Evolutionary conservation across 2,888 invertebrate genomes (phyloP).

Genomic region (Boloria selene): DNA sequence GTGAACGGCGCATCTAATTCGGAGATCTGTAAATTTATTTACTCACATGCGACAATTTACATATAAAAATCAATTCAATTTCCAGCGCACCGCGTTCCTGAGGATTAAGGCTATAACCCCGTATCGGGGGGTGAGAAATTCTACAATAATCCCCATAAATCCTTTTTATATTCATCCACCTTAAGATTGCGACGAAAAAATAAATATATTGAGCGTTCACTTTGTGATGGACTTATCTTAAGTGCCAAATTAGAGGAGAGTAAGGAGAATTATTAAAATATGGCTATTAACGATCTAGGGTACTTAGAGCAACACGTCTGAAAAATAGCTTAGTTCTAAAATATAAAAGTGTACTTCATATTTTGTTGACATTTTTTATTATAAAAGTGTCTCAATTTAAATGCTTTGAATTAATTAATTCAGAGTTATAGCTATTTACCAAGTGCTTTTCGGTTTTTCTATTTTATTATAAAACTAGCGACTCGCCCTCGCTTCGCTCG

Average conservation of each 20-base stretch:
- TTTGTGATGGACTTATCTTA: not conserved
- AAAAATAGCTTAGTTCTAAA: no score
- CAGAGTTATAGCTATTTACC: no score
- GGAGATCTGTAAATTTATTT: slow-evolving; percentile 74
- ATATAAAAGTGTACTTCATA: no score
- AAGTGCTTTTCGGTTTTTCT: no score
- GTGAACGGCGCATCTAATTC: slow-evolving; percentile 65
- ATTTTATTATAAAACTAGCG: no score
- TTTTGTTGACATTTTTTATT: no score
- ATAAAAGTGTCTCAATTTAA: no score
- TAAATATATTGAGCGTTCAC: slow-evolving; percentile 48
- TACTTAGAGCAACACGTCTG: no score
- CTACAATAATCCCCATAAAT: slow-evolving; percentile 77
- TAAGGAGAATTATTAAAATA: no score
- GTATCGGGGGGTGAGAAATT: slow-evolving; percentile 58
- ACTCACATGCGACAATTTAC: slow-evolving; percentile 77
- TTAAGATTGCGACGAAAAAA: slow-evolving; percentile 78
- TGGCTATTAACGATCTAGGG: no score
- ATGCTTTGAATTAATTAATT: no score
- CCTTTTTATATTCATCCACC: slow-evolving; percentile 82
- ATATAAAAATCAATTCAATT: slow-evolving; percentile 79
- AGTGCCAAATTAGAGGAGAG: not conserved
- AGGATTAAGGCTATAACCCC: slow-evolving; percentile 71
- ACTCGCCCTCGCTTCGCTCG: no score
- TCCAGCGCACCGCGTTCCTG: slow-evolving; percentile 69